Percentiles rank a stretch among this genome's conserved stretches.
These are phyloP conservation scores for Colletes gigas DNA, from an alignment of 1,140 invertebrate species.

Conservation along the genomic window DNA sequence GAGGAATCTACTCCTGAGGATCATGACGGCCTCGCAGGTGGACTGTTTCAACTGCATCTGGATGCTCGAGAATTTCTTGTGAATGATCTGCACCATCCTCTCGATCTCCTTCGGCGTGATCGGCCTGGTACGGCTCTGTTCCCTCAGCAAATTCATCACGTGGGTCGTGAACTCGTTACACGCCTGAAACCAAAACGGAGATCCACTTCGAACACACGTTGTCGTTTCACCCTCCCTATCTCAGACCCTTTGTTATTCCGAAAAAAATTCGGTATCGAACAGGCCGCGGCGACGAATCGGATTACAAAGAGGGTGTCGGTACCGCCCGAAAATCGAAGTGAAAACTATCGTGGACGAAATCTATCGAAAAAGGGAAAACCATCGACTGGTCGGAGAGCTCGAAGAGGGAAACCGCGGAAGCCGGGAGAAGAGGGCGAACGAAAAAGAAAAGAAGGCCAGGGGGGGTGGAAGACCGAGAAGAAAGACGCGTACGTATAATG, in stretches of 20 bases:
- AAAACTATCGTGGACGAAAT: background rate
- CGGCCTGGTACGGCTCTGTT: conserved; percentile 98
- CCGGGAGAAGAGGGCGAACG: conserved; percentile 10
- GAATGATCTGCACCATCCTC: conserved; percentile 99
- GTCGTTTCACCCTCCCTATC: background rate
- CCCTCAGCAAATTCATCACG: conserved; percentile 98
- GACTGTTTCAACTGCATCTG: conserved; percentile 99
- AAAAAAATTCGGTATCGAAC: background rate
- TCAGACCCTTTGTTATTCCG: background rate
- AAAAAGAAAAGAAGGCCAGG: conserved; percentile 13
- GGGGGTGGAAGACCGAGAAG: conserved; percentile 44
- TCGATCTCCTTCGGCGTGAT: conserved; percentile 98
- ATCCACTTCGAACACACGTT: background rate
- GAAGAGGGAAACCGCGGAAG: conserved; percentile 6
- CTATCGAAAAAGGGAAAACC: background rate
- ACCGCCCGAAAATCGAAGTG: background rate
- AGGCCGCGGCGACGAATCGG: too few species aligned
- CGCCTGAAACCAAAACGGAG: conserved; percentile 85
- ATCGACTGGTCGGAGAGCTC: background rate
- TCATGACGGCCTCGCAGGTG: conserved; percentile 99
- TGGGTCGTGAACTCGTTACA: conserved; percentile 99
- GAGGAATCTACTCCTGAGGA: conserved; percentile 95
- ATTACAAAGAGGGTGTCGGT: too few species aligned
- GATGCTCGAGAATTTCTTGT: conserved; percentile 99
- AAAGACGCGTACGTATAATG: conserved; percentile 72